These are phyloP conservation scores for Spodoptera litura DNA, from an alignment of 1,140 invertebrate species.

Conservation along the genomic window DNA sequence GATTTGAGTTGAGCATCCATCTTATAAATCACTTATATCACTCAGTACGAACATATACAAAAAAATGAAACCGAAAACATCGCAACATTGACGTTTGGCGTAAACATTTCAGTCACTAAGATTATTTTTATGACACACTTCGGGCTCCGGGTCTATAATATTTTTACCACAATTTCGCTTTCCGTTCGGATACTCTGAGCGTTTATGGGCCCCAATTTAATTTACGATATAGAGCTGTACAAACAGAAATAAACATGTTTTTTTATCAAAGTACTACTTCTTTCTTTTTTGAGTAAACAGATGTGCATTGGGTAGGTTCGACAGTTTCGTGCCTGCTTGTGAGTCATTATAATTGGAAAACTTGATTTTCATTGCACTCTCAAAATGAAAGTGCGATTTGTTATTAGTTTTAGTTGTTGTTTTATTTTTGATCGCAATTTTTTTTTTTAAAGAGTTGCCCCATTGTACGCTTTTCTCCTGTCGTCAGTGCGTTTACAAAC, in stretches of 20 bases:
- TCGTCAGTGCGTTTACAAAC: too few relatives aligned
- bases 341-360: too few relatives aligned
- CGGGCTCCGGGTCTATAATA: constrained; percentile 37
- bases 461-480: too few relatives aligned
- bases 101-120: constrained; percentile 40
- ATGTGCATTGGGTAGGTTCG: too few relatives aligned
- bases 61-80: constrained; percentile 33
- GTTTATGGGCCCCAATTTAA: constrained; percentile 40
- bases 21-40: constrained; percentile 11
- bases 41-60: constrained; percentile 5
- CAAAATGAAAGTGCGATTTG: too few relatives aligned
- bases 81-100: constrained; percentile 7
- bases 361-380: too few relatives aligned
- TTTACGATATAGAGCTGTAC: constrained; percentile 41
- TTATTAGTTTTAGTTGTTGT: too few relatives aligned
- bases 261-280: not conserved
- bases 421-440: too few relatives aligned
- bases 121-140: constrained; percentile 32
- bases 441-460: too few relatives aligned
- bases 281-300: not conserved
- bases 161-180: constrained; percentile 45
- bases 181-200: constrained; percentile 33
- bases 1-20: constrained; percentile 3
- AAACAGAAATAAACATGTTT: constrained; percentile 41
- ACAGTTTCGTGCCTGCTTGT: too few relatives aligned